A percentile compares a stretch with the other conserved stretches of the same genome.
Evolutionary conservation across 2,888 invertebrate genomes (phyloP).

Genomic region (Rapana venosa): DNA sequence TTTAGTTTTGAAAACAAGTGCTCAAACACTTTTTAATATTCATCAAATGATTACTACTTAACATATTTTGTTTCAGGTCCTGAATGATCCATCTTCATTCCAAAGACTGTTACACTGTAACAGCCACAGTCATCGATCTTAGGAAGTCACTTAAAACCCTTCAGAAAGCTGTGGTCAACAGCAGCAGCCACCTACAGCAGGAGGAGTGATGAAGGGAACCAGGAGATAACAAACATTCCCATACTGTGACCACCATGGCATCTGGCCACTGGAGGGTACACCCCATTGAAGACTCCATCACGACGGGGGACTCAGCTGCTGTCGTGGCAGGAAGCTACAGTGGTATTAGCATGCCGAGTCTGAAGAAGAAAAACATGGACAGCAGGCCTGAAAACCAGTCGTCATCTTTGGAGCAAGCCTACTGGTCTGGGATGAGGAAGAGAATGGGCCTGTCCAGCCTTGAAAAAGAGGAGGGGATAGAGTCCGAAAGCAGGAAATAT

Average conservation of each 20-base stretch:
- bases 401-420: constrained; percentile 61
- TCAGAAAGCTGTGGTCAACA: too few relatives aligned
- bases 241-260: constrained; percentile 35
- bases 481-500: constrained; percentile 40
- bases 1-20: too few relatives aligned
- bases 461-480: neutral
- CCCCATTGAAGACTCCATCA: constrained; percentile 52
- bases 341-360: constrained; percentile 36
- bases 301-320: neutral
- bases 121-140: too few relatives aligned
- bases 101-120: too few relatives aligned
- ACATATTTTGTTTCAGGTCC: too few relatives aligned
- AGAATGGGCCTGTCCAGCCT: constrained; percentile 60
- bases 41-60: too few relatives aligned
- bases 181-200: too few relatives aligned
- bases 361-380: constrained; percentile 7
- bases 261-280: constrained; percentile 50
- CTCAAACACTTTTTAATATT: too few relatives aligned
- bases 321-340: constrained; percentile 2
- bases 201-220: neutral
- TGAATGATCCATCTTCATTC: too few relatives aligned
- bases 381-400: neutral
- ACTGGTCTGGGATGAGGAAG: constrained; percentile 65
- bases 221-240: neutral
- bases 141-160: too few relatives aligned